These are phyloP conservation scores for Orthonyx spaldingii DNA, from an alignment of 2,113 vertebrate genomes.

Conservation along the genomic window DNA sequence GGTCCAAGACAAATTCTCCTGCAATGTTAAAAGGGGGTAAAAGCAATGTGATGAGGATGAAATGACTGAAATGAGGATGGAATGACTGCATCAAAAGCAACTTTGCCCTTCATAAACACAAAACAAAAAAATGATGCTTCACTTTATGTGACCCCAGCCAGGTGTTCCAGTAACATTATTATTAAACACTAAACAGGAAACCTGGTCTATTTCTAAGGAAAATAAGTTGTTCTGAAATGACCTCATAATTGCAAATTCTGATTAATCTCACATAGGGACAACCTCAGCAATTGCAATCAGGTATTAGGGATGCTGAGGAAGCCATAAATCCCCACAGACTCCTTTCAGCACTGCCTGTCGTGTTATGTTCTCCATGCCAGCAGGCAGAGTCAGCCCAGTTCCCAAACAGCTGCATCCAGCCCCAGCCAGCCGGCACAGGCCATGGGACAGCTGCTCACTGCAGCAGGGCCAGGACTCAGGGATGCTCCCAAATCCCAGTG, in stretches of 20 bases:
- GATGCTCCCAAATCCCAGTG: fast-evolving
- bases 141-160: background rate
- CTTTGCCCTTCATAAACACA: background rate
- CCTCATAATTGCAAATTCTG: background rate
- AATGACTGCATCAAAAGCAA: background rate
- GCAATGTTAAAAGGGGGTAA: background rate
- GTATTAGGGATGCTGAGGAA: background rate
- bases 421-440: fast-evolving
- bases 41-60: background rate
- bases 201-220: background rate
- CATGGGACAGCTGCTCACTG: fast-evolving
- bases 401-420: background rate
- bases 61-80: background rate
- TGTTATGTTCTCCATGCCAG: fast-evolving
- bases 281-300: background rate
- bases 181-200: background rate
- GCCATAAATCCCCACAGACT: background rate
- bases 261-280: background rate
- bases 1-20: background rate
- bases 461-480: fast-evolving
- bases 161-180: background rate
- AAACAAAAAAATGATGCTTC: background rate
- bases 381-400: background rate
- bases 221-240: background rate
- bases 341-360: background rate